A percentile compares a stretch with the other conserved stretches of the same genome.
Conservation (phyloP, 1,140 invertebrate species). For the Aradophagus sp. region DNA sequence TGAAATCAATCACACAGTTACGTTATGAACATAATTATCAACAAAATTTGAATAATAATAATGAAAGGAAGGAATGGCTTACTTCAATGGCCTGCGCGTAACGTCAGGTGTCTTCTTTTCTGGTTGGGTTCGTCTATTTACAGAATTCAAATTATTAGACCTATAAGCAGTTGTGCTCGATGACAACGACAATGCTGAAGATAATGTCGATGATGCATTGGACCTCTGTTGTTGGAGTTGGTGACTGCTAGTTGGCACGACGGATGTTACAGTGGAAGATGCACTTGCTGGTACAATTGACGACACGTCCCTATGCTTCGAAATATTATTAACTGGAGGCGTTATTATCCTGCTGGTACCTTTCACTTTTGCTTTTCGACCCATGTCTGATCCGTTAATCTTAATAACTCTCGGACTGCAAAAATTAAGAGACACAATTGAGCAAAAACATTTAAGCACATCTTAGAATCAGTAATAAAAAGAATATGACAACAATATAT, state of each 20-base stretch:
- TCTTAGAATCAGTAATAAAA: too few species aligned
- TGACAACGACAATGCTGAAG: constrained; percentile 33
- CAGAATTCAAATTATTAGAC: constrained; percentile 53
- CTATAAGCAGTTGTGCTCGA: constrained; percentile 53
- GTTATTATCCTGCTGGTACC: constrained; percentile 70
- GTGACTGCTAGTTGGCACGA: constrained; percentile 47
- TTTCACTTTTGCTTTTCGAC: constrained; percentile 86
- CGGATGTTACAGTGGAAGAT: background rate
- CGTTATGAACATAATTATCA: too few species aligned
- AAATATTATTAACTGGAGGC: constrained; percentile 64
- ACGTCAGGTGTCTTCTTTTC: constrained; percentile 78
- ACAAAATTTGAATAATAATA: too few species aligned
- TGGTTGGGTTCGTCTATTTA: constrained; percentile 54
- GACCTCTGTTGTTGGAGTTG: constrained; percentile 59
- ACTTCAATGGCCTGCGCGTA: constrained; percentile 77
- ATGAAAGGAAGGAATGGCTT: too few species aligned
- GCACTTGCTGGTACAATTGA: constrained; percentile 14
- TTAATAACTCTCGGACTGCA: constrained; percentile 92
- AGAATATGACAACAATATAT: too few species aligned
- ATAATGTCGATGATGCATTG: constrained; percentile 17
- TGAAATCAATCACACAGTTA: too few species aligned
- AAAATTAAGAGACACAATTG: constrained; percentile 23
- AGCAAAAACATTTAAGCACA: too few species aligned
- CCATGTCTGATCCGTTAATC: constrained; percentile 89
- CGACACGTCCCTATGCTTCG: constrained; percentile 60